phyloP scores from a whole-genome alignment of 1,140 invertebrate genomes.

The Orchestia grillus region DNA sequence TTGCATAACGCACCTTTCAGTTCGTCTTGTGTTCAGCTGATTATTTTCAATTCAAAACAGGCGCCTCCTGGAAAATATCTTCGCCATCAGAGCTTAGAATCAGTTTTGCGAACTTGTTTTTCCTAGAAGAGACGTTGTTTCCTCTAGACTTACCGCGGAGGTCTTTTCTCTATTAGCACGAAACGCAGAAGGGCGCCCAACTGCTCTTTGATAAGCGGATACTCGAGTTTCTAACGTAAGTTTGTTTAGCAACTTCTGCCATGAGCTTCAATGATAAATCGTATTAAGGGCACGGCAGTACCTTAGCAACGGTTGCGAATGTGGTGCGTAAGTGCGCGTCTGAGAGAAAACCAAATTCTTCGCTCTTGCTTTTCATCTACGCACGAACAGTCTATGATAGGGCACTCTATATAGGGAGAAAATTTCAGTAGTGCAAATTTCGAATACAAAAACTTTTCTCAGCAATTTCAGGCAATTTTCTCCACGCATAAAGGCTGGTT shows the following conservation, averaged over 20 bases:
- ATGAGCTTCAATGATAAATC: slow-evolving; percentile 56
- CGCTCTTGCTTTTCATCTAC: neutral
- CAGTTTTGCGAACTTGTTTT: neutral
- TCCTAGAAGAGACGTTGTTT: neutral
- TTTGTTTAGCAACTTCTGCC: slow-evolving; percentile 52
- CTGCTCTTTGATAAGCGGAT: slow-evolving; percentile 44
- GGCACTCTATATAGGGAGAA: too few relatives aligned
- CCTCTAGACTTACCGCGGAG: neutral
- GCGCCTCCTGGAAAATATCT: neutral
- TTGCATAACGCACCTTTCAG: neutral
- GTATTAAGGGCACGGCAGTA: neutral
- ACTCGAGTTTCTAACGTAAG: slow-evolving; percentile 11
- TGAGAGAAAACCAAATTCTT: neutral
- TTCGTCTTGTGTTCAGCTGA: neutral
- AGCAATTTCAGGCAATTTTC: too few relatives aligned
- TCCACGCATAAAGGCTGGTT: too few relatives aligned
- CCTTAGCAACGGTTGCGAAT: neutral
- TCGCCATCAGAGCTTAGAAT: neutral
- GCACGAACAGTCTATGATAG: neutral
- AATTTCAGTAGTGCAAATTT: too few relatives aligned
- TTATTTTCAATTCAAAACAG: neutral
- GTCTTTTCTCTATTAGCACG: slow-evolving; percentile 36
- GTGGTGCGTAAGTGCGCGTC: neutral
- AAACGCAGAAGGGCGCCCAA: neutral
- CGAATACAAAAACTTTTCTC: too few relatives aligned